Percentiles rank a stretch among this genome's conserved stretches.
Conservation (phyloP, 2,797 vertebrate genomes). For the Threskiornis aethiopicus region DNA sequence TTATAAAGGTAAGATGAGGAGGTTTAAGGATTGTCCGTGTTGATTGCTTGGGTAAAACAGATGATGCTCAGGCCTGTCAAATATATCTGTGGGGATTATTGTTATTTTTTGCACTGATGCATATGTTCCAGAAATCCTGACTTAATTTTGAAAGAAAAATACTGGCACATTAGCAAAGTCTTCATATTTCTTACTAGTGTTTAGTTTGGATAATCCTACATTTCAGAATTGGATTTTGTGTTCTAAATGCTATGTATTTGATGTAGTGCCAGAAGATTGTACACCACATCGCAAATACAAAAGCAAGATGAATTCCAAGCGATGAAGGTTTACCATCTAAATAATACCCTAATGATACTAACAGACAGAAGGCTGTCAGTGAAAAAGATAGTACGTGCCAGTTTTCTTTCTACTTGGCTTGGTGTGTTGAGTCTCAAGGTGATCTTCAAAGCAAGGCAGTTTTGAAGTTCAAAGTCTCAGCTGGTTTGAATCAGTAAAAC, state of each 20-base stretch:
- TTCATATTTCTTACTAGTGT: conserved; percentile 34
- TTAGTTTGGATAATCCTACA: conserved; percentile 49
- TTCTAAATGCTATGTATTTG: conserved; percentile 17
- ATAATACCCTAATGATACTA: neutral
- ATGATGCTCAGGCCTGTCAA: conserved; percentile 10
- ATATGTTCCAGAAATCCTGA: conserved; percentile 9
- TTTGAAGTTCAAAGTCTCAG: conserved; percentile 25
- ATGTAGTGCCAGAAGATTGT: conserved; percentile 8
- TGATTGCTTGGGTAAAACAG: neutral
- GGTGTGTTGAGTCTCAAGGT: conserved; percentile 11
- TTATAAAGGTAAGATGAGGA: conserved; percentile 86
- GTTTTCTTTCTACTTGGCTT: conserved; percentile 15
- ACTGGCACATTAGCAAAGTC: conserved; percentile 5
- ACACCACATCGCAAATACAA: neutral
- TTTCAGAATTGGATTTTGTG: conserved; percentile 37
- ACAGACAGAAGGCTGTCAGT: neutral
- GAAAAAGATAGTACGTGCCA: neutral
- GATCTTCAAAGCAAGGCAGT: neutral
- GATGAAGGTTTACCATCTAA: neutral
- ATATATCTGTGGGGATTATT: conserved; percentile 19
- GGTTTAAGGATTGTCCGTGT: neutral
- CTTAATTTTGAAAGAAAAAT: conserved; percentile 29
- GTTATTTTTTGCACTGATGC: neutral
- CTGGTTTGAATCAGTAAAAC: conserved; percentile 14
- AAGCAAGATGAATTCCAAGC: conserved; percentile 13